A percentile compares a stretch with the other conserved stretches of the same genome.
Evolutionary conservation across 2,113 vertebrate genomes (phyloP).

Genomic region (Rhombomys opimus): DNA sequence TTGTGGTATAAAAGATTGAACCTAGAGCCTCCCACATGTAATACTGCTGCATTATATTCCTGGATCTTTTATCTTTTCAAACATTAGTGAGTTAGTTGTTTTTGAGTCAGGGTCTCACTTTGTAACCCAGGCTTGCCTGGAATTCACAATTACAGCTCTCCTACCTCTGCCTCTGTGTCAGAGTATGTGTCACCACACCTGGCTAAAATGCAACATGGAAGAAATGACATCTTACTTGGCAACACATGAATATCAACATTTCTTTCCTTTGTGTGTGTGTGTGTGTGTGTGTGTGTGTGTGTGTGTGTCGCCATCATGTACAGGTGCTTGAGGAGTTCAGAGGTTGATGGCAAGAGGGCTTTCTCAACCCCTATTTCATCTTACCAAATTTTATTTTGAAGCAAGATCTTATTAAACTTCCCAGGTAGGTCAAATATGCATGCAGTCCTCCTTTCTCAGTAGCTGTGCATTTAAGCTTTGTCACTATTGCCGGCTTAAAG

Average conservation of each 20-base stretch:
- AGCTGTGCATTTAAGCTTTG: background rate
- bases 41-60: too few relatives aligned
- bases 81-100: background rate
- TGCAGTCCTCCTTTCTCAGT: background rate
- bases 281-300: background rate
- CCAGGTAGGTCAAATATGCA: background rate
- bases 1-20: background rate
- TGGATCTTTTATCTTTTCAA: background rate
- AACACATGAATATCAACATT: background rate
- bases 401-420: background rate
- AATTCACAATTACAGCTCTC: background rate
- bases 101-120: background rate
- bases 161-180: background rate
- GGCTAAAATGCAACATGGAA: background rate
- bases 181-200: too few relatives aligned
- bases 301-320: background rate
- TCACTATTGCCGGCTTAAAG: background rate
- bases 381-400: background rate
- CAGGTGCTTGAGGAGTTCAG: background rate
- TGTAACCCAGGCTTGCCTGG: background rate
- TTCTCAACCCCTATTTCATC: background rate
- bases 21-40: background rate
- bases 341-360: background rate
- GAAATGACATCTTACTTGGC: background rate
- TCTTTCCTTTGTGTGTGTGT: background rate